Conservation (phyloP, 1,140 invertebrate species). For the Helicoverpa zea region DNA sequence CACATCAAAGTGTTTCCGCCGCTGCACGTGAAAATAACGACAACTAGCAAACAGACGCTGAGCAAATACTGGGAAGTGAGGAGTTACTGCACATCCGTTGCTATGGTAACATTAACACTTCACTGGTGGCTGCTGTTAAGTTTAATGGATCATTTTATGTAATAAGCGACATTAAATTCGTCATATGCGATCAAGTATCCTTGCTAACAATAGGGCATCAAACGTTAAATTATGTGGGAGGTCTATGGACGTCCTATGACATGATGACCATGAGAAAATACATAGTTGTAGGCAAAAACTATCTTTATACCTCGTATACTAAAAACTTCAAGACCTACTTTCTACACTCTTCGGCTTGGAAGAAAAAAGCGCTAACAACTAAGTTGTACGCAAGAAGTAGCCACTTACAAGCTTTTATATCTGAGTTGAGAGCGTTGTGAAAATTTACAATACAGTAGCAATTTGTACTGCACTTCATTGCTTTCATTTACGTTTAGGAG, state of each 20-base stretch:
- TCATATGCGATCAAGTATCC: too few relatives aligned
- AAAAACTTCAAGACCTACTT: not conserved
- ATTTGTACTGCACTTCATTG: not conserved
- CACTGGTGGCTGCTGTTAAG: not conserved
- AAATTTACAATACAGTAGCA: not conserved
- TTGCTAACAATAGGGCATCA: too few relatives aligned
- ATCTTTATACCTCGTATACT: not conserved
- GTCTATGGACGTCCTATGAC: too few relatives aligned
- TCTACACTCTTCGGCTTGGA: not conserved
- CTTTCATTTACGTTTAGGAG: not conserved
- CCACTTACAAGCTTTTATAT: not conserved
- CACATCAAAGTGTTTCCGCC: conserved; percentile 32
- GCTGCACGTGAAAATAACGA: conserved; percentile 2
- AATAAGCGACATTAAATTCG: too few relatives aligned
- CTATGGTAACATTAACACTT: not conserved
- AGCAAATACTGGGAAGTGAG: not conserved
- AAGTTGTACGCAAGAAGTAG: not conserved
- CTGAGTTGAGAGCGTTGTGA: not conserved
- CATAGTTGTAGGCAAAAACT: not conserved
- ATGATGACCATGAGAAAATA: too few relatives aligned
- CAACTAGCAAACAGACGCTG: not conserved
- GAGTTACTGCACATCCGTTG: not conserved
- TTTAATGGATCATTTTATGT: too few relatives aligned
- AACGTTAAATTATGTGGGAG: too few relatives aligned
- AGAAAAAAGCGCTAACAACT: conserved; percentile 1